Base-by-base conservation (phyloP, 2,888 invertebrate species). In the Thereva unica region DNA sequence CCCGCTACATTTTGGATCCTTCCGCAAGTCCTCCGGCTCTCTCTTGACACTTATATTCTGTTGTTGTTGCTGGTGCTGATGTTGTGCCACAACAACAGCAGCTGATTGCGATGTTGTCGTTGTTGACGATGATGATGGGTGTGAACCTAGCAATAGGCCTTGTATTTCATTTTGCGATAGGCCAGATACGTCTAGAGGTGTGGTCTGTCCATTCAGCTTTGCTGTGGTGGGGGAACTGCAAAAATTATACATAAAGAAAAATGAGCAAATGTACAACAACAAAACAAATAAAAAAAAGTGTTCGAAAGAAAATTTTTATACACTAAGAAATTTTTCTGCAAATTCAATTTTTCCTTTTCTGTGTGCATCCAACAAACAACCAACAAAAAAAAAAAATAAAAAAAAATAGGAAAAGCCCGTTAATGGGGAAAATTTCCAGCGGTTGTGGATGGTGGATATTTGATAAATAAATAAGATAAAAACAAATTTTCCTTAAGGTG, bases 91-190 rank as follows among this genome's bases (percentile, higher is more conserved):
- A 67, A 63, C 67, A 35, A 77, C 78, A 70, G 78, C 76, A 47
- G 53, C 57, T 53, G 67, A 56, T 55, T 55, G 55, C 47, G 71
- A 56, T 59, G 67, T 67, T 63, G 71, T 72, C 45, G 76, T 71
- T 67, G 77, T 74, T 69, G 76, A 68, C 55, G 75, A 72, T 63
- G 80, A 77, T 69, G 79, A 79, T 78, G 80, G 80, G 80, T 81
- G 81, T 76, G 81, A 78, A 76, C 81, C 81, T 74, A 81, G 80
- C 75, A 81, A 75, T 76, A 81, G 76, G 77, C 81, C 81, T 80
- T 81, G 81, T 75, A 81, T 80, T 77, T 81, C 81, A 79, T 80
- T 81, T 76, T 81, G 81, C 77, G 81, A 81, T 79, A 81, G 80
- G 78, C 80, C 78, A 75, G 81, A 78, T 74, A 81, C 80, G 75